A percentile compares a stretch with the other conserved stretches of the same genome.
These are phyloP conservation scores for Helicoverpa armigera DNA, from an alignment of 1,140 invertebrate genomes.

Conservation along the genomic window DNA sequence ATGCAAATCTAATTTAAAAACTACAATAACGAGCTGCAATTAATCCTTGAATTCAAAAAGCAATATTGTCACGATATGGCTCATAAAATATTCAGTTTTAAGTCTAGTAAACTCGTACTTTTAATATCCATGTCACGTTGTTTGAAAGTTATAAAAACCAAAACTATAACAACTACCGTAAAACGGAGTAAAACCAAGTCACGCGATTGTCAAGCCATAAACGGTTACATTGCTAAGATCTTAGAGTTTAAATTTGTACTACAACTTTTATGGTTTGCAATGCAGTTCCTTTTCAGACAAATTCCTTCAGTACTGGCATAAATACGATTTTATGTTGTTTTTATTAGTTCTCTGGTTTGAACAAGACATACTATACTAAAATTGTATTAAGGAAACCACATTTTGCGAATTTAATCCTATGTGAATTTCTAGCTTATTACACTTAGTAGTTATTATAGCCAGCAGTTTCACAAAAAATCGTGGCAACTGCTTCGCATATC, in stretches of 20 bases:
- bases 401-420: too few species aligned
- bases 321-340: background rate
- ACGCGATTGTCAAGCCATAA: constrained; percentile 30
- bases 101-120: constrained; percentile 9
- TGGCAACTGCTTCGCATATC: too few species aligned
- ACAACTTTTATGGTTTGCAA: too few species aligned
- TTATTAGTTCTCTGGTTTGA: background rate
- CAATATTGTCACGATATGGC: background rate
- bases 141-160: constrained; percentile 28
- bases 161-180: constrained; percentile 26
- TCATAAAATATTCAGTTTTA: constrained; percentile 28
- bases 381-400: too few species aligned
- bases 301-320: too few species aligned
- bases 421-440: too few species aligned
- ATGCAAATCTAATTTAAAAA: background rate
- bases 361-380: too few species aligned
- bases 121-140: constrained; percentile 6
- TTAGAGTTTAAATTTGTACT: background rate
- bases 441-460: too few species aligned
- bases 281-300: background rate
- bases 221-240: background rate
- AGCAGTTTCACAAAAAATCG: too few species aligned
- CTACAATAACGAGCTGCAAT: background rate
- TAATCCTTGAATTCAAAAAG: background rate
- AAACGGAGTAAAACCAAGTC: constrained; percentile 15